Conservation (phyloP, 2,113 vertebrate species). For the Garra rufa region DNA sequence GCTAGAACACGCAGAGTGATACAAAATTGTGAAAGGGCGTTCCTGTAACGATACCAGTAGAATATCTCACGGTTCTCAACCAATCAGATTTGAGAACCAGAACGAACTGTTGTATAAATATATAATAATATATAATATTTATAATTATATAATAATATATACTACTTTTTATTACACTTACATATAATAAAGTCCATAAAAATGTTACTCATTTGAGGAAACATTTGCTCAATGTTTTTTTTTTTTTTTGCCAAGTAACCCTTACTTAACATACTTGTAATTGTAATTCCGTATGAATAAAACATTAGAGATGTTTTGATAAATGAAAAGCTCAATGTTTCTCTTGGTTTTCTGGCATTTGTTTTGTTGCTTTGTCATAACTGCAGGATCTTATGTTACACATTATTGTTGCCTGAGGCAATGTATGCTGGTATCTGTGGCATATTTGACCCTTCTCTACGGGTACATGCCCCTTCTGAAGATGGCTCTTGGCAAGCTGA, state of each 20-base stretch:
- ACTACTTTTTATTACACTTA: no score
- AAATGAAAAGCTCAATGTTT: constrained; percentile 19
- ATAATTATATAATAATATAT: no score
- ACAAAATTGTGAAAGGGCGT: no score
- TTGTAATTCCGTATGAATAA: constrained; percentile 20
- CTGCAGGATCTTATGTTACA: constrained; percentile 40
- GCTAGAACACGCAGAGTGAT: no score
- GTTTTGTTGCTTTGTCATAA: constrained; percentile 49
- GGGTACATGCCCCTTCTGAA: constrained; percentile 41
- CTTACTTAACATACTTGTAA: constrained; percentile 8
- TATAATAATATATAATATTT: no score
- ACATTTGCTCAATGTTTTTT: background rate
- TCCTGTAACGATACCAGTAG: no score
- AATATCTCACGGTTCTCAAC: no score
- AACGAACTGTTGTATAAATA: no score
- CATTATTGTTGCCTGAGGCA: constrained; percentile 31
- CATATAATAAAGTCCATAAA: background rate
- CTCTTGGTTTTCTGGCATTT: constrained; percentile 23
- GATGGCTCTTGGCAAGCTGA: constrained; percentile 51
- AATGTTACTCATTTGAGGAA: background rate
- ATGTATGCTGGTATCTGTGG: constrained; percentile 27
- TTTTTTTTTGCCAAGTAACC: background rate
- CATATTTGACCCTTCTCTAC: constrained; percentile 48
- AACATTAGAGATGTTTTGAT: constrained; percentile 15
- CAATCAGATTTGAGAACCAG: no score